phyloP scores from a whole-genome alignment of 2,797 vertebrate species.

The Cossypha heuglini region DNA sequence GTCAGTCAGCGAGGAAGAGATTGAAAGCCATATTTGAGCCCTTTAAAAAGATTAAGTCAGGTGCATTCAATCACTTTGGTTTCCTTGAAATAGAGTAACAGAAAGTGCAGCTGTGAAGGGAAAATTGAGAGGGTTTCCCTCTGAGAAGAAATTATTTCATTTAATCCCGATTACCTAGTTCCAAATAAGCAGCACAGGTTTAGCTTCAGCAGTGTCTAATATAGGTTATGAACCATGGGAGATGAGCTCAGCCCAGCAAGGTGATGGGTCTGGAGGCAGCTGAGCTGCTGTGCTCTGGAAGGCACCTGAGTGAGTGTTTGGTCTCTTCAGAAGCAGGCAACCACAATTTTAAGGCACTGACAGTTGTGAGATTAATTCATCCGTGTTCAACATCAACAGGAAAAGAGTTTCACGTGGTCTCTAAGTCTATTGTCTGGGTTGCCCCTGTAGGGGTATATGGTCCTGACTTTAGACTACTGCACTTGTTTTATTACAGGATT shows the following conservation, averaged over 20 bases:
- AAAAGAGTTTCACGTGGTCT: neutral
- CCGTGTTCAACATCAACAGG: neutral
- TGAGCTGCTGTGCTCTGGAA: neutral
- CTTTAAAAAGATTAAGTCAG: neutral
- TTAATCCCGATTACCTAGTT: neutral
- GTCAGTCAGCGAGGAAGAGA: neutral
- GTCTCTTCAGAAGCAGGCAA: neutral
- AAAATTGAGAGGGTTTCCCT: neutral
- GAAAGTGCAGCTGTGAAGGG: neutral
- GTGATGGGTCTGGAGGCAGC: neutral
- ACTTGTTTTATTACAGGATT: neutral
- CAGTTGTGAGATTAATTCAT: neutral
- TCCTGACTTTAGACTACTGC: neutral
- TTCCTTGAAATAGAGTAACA: conserved; percentile 15
- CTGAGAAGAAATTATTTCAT: neutral
- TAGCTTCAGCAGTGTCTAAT: neutral
- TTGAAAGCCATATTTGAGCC: neutral
- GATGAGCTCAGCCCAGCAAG: neutral
- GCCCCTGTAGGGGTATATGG: neutral
- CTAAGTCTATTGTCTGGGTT: neutral
- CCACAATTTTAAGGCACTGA: neutral
- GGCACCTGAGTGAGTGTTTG: neutral
- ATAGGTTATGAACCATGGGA: neutral
- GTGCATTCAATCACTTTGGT: neutral
- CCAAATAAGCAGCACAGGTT: neutral